Percentiles rank a stretch among this genome's conserved stretches.
Evolutionary conservation across 2,888 invertebrate genomes (phyloP).

Genomic region (Ormyrus thymus): DNA sequence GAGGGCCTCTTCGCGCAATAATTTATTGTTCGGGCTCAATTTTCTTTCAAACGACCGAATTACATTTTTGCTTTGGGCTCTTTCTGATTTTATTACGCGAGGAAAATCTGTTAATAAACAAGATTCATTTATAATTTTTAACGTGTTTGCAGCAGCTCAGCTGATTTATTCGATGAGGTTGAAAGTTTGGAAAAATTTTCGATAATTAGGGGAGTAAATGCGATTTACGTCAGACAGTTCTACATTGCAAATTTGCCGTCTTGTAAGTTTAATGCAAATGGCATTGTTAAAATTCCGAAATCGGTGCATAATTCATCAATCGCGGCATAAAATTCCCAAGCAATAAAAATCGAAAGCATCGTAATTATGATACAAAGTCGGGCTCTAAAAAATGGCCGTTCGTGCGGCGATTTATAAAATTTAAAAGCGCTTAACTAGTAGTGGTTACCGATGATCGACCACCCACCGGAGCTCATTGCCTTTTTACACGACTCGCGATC

Average conservation of each 20-base stretch:
- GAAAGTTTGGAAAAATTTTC: too few relatives aligned
- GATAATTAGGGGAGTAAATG: not conserved
- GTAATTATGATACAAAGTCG: constrained; percentile 2
- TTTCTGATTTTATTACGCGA: too few relatives aligned
- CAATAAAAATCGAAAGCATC: not conserved
- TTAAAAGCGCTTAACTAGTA: constrained; percentile 29
- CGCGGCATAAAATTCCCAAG: too few relatives aligned
- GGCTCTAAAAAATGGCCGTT: not conserved
- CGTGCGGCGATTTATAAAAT: constrained; percentile 25
- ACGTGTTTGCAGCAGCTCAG: too few relatives aligned
- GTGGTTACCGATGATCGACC: constrained; percentile 49
- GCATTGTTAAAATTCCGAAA: not conserved
- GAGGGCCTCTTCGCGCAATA: too few relatives aligned
- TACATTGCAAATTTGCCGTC: not conserved
- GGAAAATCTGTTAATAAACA: too few relatives aligned
- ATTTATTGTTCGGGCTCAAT: too few relatives aligned
- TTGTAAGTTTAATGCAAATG: constrained; percentile 7
- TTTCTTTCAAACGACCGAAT: too few relatives aligned
- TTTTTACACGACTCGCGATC: constrained; percentile 55
- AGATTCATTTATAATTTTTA: too few relatives aligned
- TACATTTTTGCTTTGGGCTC: too few relatives aligned
- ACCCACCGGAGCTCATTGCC: constrained; percentile 58
- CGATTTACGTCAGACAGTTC: not conserved
- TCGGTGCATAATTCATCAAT: too few relatives aligned
- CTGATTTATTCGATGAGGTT: too few relatives aligned